These are phyloP conservation scores for Sisor rabdophorus DNA, from an alignment of 2,113 vertebrate species.

Conservation along the genomic window DNA sequence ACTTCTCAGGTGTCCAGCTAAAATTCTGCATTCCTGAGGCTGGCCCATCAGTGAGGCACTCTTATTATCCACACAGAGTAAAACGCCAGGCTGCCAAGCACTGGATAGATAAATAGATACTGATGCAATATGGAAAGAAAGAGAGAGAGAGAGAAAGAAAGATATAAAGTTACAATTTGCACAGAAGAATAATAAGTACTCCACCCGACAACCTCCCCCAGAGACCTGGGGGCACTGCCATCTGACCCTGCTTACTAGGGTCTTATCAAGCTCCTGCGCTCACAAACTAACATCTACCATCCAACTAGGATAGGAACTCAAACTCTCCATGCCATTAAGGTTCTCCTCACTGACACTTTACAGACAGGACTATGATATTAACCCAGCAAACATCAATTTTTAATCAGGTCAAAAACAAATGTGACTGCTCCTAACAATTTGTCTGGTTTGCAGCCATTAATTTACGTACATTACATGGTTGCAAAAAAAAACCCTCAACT, in stretches of 20 bases:
- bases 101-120: conserved; percentile 34
- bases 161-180: conserved; percentile 50
- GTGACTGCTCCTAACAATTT: not conserved
- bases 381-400: conserved; percentile 5
- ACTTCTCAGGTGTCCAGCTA: conserved; percentile 49
- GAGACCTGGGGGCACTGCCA: conserved; percentile 21
- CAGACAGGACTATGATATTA: conserved; percentile 27
- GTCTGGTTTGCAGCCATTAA: not conserved
- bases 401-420: conserved; percentile 26
- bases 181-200: conserved; percentile 40
- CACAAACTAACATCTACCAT: conserved; percentile 32
- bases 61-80: conserved; percentile 47
- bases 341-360: conserved; percentile 18
- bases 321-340: conserved; percentile 16
- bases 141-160: conserved; percentile 22
- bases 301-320: conserved; percentile 18
- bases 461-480: not conserved
- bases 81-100: conserved; percentile 38
- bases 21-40: conserved; percentile 41
- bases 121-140: conserved; percentile 42
- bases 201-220: not conserved
- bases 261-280: conserved; percentile 21
- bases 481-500: not conserved
- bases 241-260: conserved; percentile 6
- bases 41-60: conserved; percentile 42